phyloP scores from a whole-genome alignment of 2,888 invertebrate genomes.

The Ormyrus nitidulus region DNA sequence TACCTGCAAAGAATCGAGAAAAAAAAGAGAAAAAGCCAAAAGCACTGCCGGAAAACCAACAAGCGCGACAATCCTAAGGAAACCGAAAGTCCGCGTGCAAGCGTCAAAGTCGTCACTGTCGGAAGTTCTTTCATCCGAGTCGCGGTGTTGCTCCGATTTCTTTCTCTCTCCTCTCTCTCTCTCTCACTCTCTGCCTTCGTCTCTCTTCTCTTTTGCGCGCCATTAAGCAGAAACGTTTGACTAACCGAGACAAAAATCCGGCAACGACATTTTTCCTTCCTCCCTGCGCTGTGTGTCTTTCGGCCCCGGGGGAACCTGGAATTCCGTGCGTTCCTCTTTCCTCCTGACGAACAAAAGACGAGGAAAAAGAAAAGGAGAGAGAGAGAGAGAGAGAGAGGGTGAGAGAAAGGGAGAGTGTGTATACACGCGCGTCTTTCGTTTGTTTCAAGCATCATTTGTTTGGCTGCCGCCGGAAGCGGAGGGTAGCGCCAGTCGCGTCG shows the following conservation, averaged over 20 bases:
- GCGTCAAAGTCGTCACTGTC: slow-evolving; percentile 46
- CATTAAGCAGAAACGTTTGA: slow-evolving; percentile 74
- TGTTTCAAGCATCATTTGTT: slow-evolving; percentile 76
- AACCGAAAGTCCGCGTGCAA: slow-evolving; percentile 13
- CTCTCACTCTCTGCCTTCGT: background rate
- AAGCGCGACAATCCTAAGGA: slow-evolving; percentile 19
- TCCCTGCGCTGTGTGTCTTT: slow-evolving; percentile 15
- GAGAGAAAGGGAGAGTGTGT: slow-evolving; percentile 3
- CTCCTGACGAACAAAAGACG: slow-evolving; percentile 41
- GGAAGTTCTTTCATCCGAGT: slow-evolving; percentile 44
- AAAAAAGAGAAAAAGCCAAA: slow-evolving; percentile 1
- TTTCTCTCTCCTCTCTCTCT: background rate
- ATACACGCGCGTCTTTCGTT: slow-evolving; percentile 73
- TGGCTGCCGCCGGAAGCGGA: slow-evolving; percentile 64
- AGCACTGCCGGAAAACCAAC: background rate
- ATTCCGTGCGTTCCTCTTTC: slow-evolving; percentile 66
- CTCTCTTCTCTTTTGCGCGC: slow-evolving; percentile 66
- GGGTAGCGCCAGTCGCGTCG: slow-evolving; percentile 50
- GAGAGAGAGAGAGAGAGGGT: slow-evolving; percentile 51
- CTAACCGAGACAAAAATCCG: slow-evolving; percentile 75
- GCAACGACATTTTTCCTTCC: slow-evolving; percentile 69
- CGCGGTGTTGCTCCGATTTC: slow-evolving; percentile 4
- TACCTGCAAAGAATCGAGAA: no score
- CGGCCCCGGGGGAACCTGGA: slow-evolving; percentile 56
- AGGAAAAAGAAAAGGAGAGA: slow-evolving; percentile 48